These are phyloP conservation scores for Melanchra persicariae DNA, from an alignment of 2,888 invertebrate genomes.

Conservation along the genomic window DNA sequence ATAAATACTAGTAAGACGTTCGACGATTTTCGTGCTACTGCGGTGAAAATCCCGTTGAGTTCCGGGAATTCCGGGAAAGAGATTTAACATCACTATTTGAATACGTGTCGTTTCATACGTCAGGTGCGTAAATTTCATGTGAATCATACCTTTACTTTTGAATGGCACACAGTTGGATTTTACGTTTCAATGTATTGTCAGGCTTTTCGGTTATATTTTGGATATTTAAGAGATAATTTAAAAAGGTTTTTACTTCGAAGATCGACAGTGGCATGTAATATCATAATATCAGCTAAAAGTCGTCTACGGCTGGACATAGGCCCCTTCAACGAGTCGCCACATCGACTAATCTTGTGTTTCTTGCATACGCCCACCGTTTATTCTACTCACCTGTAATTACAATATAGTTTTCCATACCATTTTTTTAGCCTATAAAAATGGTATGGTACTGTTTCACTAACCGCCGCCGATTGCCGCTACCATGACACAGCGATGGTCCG, in stretches of 20 bases:
- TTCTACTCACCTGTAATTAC: too few relatives aligned
- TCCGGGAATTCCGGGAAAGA: not conserved
- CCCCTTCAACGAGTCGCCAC: too few relatives aligned
- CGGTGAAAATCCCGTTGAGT: not conserved
- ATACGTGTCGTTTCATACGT: conserved; percentile 38
- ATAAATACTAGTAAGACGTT: not conserved
- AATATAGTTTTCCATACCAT: too few relatives aligned
- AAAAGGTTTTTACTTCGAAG: not conserved
- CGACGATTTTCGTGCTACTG: not conserved
- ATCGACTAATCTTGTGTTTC: too few relatives aligned
- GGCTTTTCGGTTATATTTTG: conserved; percentile 3
- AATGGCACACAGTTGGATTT: conserved; percentile 35
- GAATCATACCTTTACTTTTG: conserved; percentile 58
- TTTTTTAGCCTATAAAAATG: too few relatives aligned
- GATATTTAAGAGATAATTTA: not conserved
- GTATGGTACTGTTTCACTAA: too few relatives aligned
- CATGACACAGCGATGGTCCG: too few relatives aligned
- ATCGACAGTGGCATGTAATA: too few relatives aligned
- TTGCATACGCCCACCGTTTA: too few relatives aligned
- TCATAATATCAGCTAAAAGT: too few relatives aligned
- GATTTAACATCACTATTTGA: conserved; percentile 35
- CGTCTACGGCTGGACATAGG: too few relatives aligned
- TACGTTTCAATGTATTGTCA: conserved; percentile 32
- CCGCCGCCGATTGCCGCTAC: too few relatives aligned
- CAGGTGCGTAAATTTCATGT: conserved; percentile 58